Evolutionary conservation across 2,888 invertebrate genomes (phyloP).

Genomic region (Idaea biselata): DNA sequence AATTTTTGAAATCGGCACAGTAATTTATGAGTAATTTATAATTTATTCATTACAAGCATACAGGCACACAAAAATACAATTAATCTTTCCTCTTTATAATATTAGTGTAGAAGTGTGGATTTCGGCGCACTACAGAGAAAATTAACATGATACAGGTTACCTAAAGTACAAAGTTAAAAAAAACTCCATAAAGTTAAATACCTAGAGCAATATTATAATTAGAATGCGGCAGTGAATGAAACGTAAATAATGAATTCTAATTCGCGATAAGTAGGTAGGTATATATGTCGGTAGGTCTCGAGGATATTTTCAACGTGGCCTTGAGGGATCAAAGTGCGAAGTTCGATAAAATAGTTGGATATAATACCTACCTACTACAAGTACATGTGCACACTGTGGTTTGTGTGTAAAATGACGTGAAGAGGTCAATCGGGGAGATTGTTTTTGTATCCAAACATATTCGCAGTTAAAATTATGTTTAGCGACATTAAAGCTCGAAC

Average conservation of each 20-base stretch:
- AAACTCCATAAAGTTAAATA: neutral
- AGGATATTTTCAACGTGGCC: constrained; percentile 7
- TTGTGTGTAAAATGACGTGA: neutral
- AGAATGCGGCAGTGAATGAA: neutral
- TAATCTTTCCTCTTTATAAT: too few relatives aligned
- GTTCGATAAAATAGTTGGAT: neutral
- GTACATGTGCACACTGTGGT: neutral
- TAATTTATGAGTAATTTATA: too few relatives aligned
- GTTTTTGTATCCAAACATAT: neutral
- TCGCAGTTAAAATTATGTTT: too few relatives aligned
- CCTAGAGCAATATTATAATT: neutral
- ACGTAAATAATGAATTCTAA: neutral
- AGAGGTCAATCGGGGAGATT: neutral
- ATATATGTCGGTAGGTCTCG: neutral
- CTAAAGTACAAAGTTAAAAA: neutral
- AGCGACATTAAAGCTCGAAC: too few relatives aligned
- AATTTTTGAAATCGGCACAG: too few relatives aligned
- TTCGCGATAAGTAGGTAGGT: neutral
- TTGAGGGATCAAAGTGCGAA: constrained; percentile 11
- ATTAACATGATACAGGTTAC: neutral
- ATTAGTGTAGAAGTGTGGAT: neutral
- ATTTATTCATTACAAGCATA: too few relatives aligned
- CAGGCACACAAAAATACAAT: too few relatives aligned
- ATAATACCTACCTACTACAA: neutral
- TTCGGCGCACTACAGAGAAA: neutral